Conservation (phyloP, 2,888 invertebrate genomes). For the Coleophora deauratella region DNA sequence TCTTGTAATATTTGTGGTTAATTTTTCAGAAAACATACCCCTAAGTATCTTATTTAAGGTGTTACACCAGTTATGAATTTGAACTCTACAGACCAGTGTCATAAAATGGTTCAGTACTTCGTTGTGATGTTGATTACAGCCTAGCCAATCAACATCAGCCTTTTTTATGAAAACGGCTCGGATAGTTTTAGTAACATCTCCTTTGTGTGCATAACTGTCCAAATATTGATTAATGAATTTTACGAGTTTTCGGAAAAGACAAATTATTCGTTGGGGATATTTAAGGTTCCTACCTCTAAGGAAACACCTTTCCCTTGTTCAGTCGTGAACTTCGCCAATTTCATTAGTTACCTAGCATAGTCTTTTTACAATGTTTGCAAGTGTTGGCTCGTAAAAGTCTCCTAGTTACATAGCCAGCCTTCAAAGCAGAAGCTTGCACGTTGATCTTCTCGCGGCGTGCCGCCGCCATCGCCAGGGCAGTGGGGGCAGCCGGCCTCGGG, state of each 20-base stretch:
- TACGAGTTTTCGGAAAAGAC: background rate
- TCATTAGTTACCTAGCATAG: background rate
- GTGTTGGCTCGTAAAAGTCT: background rate
- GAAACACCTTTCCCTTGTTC: background rate
- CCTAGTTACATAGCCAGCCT: constrained; percentile 1
- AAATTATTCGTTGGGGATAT: background rate
- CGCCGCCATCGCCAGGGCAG: background rate
- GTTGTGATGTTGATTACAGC: constrained; percentile 1
- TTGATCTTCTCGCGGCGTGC: background rate
- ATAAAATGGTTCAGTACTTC: constrained; percentile 2
- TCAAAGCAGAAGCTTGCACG: background rate
- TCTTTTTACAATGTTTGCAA: background rate
- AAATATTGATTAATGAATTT: background rate
- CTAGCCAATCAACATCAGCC: constrained; percentile 2
- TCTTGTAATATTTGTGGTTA: too few species aligned
- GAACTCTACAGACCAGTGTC: background rate
- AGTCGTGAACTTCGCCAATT: background rate
- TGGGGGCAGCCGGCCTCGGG: background rate
- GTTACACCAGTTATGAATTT: constrained; percentile 3
- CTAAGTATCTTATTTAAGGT: background rate
- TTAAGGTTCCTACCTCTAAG: background rate
- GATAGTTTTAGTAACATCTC: background rate
- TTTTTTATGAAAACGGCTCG: background rate
- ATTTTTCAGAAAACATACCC: too few species aligned
- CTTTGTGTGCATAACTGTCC: background rate